Evolutionary conservation across 37 sponge, comb jelly and placozoan species (phyloP), one percentile per base, ranked within the genome.

Genomic region (Hormiphora californensis): DNA sequence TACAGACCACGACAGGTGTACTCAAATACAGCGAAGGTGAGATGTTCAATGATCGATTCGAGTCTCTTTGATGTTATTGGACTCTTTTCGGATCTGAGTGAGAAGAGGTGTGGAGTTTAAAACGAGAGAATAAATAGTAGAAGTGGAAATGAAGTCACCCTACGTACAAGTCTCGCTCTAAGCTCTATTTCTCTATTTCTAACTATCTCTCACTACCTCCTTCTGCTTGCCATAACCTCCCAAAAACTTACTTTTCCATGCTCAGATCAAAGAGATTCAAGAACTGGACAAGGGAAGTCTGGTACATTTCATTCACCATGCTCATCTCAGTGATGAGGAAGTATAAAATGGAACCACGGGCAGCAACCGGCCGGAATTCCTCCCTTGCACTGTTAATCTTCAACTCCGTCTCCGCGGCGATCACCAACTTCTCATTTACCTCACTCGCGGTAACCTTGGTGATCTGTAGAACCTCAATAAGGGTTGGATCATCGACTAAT

Each of bases 311-410:
- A 21, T 87, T 87, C 27, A 87, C 87, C 87, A 87, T 87, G 87
- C 63, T 63, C 87, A 87, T 87, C 63, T 87, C 63, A 8, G 65
- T 62, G 44, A 87, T 87, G 32, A 87, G 43, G 65, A 87, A 87
- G 46, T 87, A 87, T 9, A 87, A 65, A 34, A 87, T 87, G 25
- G 39, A 36, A 19, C 87, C 87, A n/a, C 87, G 39, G 3, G 87
- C 30, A 17, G 87, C 87, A 0, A 87, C 90, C n/a, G 95, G 99
- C 1, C 99, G 86, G 62, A 92, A 98, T 86, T 98, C 99, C 87
- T 98, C 95, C n/a, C 99, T 34, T 33, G 99, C 99, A 27, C 93
- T 54, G 63, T 91, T 95, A 86, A 98, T 98, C 91, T 95, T 93
- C 43, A 90, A 38, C 86, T 98, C 94, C 63, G 95, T 98, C 61